Evolutionary conservation across 2,888 invertebrate genomes (phyloP).

Genomic region (Chromoteleia sp.): DNA sequence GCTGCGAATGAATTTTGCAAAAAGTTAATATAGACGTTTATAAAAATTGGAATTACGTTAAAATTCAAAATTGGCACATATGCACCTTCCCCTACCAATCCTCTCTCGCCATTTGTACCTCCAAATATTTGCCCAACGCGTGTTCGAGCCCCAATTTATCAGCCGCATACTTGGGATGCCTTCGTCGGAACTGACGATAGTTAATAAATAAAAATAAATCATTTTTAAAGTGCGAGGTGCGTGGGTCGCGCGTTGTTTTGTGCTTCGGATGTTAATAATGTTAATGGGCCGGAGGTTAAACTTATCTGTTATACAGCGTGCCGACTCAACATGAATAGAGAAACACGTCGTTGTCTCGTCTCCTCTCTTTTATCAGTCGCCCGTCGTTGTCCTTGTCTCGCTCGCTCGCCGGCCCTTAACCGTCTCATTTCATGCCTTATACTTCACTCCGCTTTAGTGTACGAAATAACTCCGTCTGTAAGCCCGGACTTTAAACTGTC

Average conservation of each 20-base stretch:
- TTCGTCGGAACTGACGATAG: constrained; percentile 32
- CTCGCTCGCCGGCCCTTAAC: constrained; percentile 33
- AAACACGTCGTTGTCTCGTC: constrained; percentile 72
- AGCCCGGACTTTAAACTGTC: constrained; percentile 63
- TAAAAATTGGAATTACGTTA: neutral
- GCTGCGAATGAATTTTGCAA: too few species aligned
- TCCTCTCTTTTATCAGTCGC: constrained; percentile 65
- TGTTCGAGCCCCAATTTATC: constrained; percentile 26
- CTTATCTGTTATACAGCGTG: constrained; percentile 79
- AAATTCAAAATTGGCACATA: neutral
- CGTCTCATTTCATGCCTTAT: constrained; percentile 62
- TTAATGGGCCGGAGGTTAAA: constrained; percentile 80
- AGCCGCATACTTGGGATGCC: constrained; percentile 37
- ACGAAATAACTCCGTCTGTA: constrained; percentile 64
- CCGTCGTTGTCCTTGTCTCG: constrained; percentile 48
- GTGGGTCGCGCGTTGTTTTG: constrained; percentile 56
- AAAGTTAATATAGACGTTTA: too few species aligned
- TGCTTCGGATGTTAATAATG: constrained; percentile 79
- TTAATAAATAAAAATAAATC: constrained; percentile 64
- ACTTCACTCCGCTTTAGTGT: constrained; percentile 61
- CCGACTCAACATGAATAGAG: constrained; percentile 77
- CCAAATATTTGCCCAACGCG: constrained; percentile 36
- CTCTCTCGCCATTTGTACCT: constrained; percentile 22
- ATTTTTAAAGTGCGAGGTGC: constrained; percentile 44
- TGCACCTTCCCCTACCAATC: neutral